Percentiles rank a stretch among this genome's conserved stretches.
Evolutionary conservation across 1,140 invertebrate genomes (phyloP).

Genomic region (Riptortus pedestris): DNA sequence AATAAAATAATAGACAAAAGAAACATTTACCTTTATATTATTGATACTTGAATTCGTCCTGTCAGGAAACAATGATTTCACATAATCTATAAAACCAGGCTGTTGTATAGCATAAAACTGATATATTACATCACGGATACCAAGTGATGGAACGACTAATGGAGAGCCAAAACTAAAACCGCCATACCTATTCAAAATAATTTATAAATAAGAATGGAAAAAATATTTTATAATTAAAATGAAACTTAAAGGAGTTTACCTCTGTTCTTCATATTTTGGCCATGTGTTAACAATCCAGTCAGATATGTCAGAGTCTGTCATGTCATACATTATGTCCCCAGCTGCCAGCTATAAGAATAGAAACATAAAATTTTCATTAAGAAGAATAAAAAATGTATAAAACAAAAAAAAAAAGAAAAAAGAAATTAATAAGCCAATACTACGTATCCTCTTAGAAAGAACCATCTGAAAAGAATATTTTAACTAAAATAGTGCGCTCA

Average conservation of each 20-base stretch:
- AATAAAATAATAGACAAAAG: too few species aligned
- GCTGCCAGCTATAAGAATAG: slow-evolving; percentile 30
- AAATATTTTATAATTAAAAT: too few species aligned
- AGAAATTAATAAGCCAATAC: too few species aligned
- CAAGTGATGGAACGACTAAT: slow-evolving; percentile 6
- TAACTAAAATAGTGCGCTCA: too few species aligned
- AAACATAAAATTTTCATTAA: too few species aligned
- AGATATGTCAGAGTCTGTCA: slow-evolving; percentile 30
- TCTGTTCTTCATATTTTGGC: slow-evolving; percentile 21
- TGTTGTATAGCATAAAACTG: neutral
- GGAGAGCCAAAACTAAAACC: slow-evolving; percentile 22
- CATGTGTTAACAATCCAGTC: slow-evolving; percentile 33
- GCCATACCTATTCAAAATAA: slow-evolving; percentile 26
- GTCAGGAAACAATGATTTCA: neutral
- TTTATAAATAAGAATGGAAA: too few species aligned
- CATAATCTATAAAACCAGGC: neutral
- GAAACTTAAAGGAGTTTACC: neutral
- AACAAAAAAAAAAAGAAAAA: slow-evolving; percentile 7
- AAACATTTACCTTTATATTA: slow-evolving; percentile 23
- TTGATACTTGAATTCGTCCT: neutral
- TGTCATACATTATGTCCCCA: slow-evolving; percentile 31
- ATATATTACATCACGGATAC: slow-evolving; percentile 2
- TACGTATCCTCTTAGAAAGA: too few species aligned
- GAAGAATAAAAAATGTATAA: slow-evolving; percentile 10
- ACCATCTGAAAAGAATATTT: too few species aligned